A percentile compares a stretch with the other conserved stretches of the same genome.
Conservation (phyloP, 2,113 vertebrate genomes). For the Labeo catla region DNA sequence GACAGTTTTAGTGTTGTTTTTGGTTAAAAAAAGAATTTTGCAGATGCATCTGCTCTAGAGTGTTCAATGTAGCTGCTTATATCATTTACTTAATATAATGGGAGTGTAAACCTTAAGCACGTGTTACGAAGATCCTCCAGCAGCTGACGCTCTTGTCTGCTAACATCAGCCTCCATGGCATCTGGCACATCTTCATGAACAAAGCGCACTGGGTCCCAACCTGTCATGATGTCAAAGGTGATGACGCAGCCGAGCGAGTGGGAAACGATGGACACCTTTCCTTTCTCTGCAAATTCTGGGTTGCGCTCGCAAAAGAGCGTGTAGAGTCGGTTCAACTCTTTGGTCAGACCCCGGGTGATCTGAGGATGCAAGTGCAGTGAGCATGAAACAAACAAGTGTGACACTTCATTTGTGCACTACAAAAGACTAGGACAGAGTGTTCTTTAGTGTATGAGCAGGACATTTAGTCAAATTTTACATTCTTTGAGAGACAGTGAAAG, state of each 20-base stretch:
- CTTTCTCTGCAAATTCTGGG: constrained; percentile 90
- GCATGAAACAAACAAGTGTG: not conserved
- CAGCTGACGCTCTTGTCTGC: constrained; percentile 83
- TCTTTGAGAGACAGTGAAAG: not conserved
- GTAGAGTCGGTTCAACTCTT: constrained; percentile 93
- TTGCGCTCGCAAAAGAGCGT: constrained; percentile 94
- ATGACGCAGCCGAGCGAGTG: constrained; percentile 96
- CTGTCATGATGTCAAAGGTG: constrained; percentile 96
- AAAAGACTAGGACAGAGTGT: not conserved
- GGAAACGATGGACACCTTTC: constrained; percentile 94
- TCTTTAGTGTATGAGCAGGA: not conserved
- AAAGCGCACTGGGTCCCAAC: constrained; percentile 90
- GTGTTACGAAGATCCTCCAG: constrained; percentile 87
- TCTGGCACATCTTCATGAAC: constrained; percentile 86
- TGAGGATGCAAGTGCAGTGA: constrained; percentile 58
- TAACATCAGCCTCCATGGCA: constrained; percentile 77
- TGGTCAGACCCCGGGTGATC: constrained; percentile 93
- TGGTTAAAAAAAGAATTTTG: no score
- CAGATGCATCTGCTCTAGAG: not conserved
- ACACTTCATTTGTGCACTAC: not conserved
- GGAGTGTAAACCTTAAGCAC: constrained; percentile 78
- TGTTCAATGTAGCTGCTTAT: not conserved
- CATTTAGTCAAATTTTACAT: not conserved
- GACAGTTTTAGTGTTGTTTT: no score
- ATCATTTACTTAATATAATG: not conserved